Evolutionary conservation across 2,113 vertebrate species (phyloP).

Genomic region (Macheiramphus alcinus): DNA sequence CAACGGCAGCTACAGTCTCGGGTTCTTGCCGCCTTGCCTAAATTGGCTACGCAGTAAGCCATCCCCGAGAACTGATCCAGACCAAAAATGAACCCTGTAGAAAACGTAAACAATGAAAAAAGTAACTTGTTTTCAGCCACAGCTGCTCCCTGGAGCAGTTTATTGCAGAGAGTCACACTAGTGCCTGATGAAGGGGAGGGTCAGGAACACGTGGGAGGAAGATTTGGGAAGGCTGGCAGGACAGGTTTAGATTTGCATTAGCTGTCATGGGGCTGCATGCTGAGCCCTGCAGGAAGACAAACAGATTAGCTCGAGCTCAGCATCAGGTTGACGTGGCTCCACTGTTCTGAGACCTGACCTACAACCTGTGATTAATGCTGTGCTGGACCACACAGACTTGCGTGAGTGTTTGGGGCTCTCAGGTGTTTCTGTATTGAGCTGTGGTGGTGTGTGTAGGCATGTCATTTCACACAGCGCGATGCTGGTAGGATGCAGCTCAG

Average conservation of each 20-base stretch:
- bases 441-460: background rate
- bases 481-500: background rate
- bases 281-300: background rate
- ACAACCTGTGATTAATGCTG: too few species aligned
- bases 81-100: background rate
- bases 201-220: background rate
- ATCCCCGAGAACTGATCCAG: background rate
- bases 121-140: background rate
- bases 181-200: background rate
- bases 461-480: background rate
- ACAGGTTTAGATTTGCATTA: background rate
- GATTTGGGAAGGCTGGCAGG: background rate
- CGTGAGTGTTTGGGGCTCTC: background rate
- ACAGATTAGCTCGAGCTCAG: background rate
- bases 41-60: background rate
- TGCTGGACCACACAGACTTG: background rate
- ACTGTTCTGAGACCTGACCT: background rate
- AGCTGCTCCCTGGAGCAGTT: background rate
- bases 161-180: background rate
- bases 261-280: too few species aligned
- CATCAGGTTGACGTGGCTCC: background rate
- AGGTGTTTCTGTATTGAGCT: background rate
- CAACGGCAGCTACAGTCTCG: background rate
- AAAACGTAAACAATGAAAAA: background rate
- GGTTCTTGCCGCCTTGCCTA: background rate